phyloP scores from a whole-genome alignment of 1,140 invertebrate species.

The Scaptomyza montana region DNA sequence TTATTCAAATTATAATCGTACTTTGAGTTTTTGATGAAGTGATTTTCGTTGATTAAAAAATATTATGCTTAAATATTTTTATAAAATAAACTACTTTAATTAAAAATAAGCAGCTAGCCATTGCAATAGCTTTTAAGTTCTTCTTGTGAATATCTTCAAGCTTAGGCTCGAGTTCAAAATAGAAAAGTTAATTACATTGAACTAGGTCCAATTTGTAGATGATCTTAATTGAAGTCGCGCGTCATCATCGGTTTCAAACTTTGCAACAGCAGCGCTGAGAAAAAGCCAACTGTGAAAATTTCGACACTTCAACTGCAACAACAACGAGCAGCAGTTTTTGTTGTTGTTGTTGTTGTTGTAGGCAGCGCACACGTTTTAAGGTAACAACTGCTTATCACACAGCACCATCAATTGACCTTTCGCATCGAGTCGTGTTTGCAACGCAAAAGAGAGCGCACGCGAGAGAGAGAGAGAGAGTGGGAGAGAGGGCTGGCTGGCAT shows the following conservation, averaged over 20 bases:
- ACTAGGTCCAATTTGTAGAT: slow-evolving; percentile 70
- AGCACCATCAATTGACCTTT: slow-evolving; percentile 80
- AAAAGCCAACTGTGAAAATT: slow-evolving; percentile 52
- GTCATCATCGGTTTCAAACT: slow-evolving; percentile 21
- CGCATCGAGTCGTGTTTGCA: slow-evolving; percentile 69
- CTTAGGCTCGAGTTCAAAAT: slow-evolving; percentile 1
- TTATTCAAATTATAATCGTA: too few species aligned
- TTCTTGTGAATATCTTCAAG: too few species aligned
- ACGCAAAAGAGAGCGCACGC: background rate
- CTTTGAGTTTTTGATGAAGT: too few species aligned
- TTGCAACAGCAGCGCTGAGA: slow-evolving; percentile 34
- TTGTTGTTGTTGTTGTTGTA: slow-evolving; percentile 8
- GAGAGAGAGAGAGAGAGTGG: background rate
- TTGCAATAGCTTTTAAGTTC: too few species aligned
- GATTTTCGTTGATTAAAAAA: too few species aligned
- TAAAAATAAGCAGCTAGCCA: too few species aligned
- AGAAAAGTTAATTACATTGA: slow-evolving; percentile 67
- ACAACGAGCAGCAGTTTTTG: slow-evolving; percentile 3
- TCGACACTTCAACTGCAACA: slow-evolving; percentile 55
- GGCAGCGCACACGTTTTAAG: slow-evolving; percentile 71
- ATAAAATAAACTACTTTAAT: too few species aligned
- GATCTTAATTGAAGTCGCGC: slow-evolving; percentile 76
- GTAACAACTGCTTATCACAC: slow-evolving; percentile 75
- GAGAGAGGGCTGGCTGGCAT: slow-evolving; percentile 24
- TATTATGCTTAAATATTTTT: too few species aligned